phyloP scores from a whole-genome alignment of 2,113 vertebrate species.

The Bucco capensis region DNA sequence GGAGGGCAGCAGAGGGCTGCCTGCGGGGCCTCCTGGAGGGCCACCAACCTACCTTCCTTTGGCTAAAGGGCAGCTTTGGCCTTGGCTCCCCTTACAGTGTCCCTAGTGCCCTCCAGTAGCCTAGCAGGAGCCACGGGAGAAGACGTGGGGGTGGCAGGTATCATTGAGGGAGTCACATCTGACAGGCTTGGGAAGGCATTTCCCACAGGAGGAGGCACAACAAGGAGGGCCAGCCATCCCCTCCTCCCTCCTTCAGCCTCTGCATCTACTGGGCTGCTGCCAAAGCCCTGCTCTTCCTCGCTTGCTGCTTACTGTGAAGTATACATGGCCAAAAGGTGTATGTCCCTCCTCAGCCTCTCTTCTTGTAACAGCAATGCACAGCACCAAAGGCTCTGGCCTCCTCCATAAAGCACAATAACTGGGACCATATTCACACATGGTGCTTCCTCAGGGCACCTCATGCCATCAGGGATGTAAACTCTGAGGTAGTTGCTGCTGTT shows the following conservation, averaged over 20 bases:
- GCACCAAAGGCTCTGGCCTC: accelerated
- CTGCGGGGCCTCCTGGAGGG: too few species aligned
- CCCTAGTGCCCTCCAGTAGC: too few species aligned
- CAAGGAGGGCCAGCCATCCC: too few species aligned
- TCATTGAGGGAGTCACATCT: neutral
- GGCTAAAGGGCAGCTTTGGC: neutral
- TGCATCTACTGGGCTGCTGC: accelerated
- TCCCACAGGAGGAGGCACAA: neutral
- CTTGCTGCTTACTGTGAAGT: neutral
- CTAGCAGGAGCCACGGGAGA: neutral
- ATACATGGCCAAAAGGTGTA: neutral
- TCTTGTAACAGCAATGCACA: neutral
- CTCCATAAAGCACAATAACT: neutral
- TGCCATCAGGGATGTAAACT: neutral
- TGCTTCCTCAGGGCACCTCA: neutral
- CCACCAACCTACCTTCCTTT: neutral
- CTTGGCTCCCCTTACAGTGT: neutral
- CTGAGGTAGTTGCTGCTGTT: accelerated
- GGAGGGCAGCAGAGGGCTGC: neutral
- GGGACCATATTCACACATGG: accelerated
- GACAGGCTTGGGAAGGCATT: neutral
- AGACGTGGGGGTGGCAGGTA: neutral
- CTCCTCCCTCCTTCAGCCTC: neutral
- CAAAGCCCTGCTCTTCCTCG: neutral
- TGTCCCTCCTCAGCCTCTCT: accelerated